phyloP scores from a whole-genome alignment of 2,797 vertebrate genomes.

The Erithacus rubecula region DNA sequence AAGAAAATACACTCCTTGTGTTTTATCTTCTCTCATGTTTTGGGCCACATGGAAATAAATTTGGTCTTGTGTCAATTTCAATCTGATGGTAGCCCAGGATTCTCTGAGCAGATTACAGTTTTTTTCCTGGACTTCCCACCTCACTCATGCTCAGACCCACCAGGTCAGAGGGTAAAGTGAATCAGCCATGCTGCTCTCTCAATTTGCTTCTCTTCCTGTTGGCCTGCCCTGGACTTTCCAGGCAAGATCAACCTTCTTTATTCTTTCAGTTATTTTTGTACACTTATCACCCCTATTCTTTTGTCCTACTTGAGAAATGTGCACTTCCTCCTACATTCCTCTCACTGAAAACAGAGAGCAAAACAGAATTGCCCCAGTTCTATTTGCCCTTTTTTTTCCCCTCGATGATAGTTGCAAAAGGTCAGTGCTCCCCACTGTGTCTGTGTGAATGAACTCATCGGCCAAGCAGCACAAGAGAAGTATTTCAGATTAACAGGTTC shows the following conservation, averaged over 20 bases:
- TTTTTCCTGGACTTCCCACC: not conserved
- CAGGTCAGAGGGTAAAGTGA: not conserved
- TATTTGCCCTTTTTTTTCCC: rapidly evolving
- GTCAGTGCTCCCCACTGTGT: not conserved
- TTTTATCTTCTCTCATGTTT: not conserved
- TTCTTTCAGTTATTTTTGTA: not conserved
- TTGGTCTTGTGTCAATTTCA: not conserved
- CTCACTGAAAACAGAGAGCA: not conserved
- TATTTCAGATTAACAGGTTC: not conserved
- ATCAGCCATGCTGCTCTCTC: not conserved
- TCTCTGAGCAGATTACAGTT: not conserved
- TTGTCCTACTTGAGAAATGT: not conserved
- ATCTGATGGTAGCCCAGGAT: not conserved
- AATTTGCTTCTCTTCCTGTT: not conserved
- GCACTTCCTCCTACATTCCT: not conserved
- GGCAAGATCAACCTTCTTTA: not conserved
- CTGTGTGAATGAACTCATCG: rapidly evolving
- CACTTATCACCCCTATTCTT: not conserved
- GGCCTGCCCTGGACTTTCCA: not conserved
- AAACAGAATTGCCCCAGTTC: not conserved
- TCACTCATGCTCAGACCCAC: not conserved
- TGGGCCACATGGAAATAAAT: not conserved
- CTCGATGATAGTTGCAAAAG: not conserved
- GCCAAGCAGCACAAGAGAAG: not conserved
- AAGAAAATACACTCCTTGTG: not conserved